These are phyloP conservation scores for Amphimallon solstitiale DNA, from an alignment of 2,888 invertebrate genomes.

Conservation along the genomic window DNA sequence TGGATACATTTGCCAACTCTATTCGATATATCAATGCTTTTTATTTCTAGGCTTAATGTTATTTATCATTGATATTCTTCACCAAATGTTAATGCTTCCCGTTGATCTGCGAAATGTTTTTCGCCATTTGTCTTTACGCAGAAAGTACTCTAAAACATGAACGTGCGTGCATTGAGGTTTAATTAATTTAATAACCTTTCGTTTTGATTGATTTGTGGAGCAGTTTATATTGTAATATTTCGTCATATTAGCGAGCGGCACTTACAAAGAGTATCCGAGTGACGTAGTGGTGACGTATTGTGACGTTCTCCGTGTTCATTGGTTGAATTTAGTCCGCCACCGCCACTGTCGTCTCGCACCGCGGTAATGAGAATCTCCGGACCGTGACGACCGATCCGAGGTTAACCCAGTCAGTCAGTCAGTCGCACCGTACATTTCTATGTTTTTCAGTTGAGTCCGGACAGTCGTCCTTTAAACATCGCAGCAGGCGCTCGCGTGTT, in stretches of 20 bases:
- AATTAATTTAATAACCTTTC: too few species aligned
- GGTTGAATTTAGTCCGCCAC: conserved; percentile 44
- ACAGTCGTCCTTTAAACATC: conserved; percentile 30
- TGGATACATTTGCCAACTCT: too few species aligned
- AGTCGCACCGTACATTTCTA: conserved; percentile 19
- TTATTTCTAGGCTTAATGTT: too few species aligned
- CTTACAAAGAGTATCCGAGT: conserved; percentile 49
- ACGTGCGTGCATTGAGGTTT: too few species aligned
- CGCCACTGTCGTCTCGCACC: conserved; percentile 45
- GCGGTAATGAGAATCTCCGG: conserved; percentile 28
- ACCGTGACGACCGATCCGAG: conserved; percentile 31
- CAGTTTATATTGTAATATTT: too few species aligned
- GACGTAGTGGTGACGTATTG: conserved; percentile 50
- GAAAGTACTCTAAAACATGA: too few species aligned
- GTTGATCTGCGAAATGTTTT: too few species aligned
- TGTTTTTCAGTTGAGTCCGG: conserved; percentile 38
- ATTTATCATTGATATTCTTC: too few species aligned
- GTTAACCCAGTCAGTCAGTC: conserved; percentile 33
- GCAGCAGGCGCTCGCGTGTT: conserved; percentile 12
- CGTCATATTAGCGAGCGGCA: conserved; percentile 45
- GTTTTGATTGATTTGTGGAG: too few species aligned
- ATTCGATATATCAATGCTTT: too few species aligned
- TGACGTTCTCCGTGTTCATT: conserved; percentile 54
- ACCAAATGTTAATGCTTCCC: too few species aligned
- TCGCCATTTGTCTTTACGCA: too few species aligned